Evolutionary conservation across 2,797 vertebrate genomes (phyloP), one percentile per base, ranked within the genome.

Genomic region (Trichosurus vulpecula): DNA sequence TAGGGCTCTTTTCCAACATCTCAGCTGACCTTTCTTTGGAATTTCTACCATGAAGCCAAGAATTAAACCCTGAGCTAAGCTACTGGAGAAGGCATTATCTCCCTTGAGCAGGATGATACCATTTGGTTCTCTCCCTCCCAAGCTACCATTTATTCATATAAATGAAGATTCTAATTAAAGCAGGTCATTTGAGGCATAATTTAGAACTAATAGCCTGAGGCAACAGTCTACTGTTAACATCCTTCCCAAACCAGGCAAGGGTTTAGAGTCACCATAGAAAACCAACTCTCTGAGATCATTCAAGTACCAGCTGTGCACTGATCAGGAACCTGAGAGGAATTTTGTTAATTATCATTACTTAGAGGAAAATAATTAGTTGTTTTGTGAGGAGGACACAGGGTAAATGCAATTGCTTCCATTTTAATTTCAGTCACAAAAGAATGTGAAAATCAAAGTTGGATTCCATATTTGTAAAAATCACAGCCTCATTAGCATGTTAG

Each of bases 391-490:
- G 96, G 92, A 97, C 94, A 96, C 66, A 53, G 90, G 94, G 53
- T 98, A 98, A 97, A 93, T 97, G 97, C 91, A 97, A 95, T 90
- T 96, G 95, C 97, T 47, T 95, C 95, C 91, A 93, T 96, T 97
- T 97, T 81, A 35, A 97, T 97, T 98, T 98, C 91, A 95, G 93
- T 96, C 95, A 95, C 90, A 41, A 4, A 90, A 9, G 96, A 93
- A 2, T 91, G 96, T 95, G 95, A 97, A 98, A 96, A 91, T 93
- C 93, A 97, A 96, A 97, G 95, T 87, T 94, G 94, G 92, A 90
- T 93, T 93, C 54, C 74, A 93, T 93, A 90, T 52, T 98, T 95
- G 90, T 0, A 12, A 91, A 98, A 53, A 93, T 96, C 93, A 96
- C 52, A 95, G 30, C 92, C 52, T 95, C 52, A 47, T 97, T 95